Evolutionary conservation across 2,888 invertebrate species (phyloP).

Genomic region (Orthosia gothica): DNA sequence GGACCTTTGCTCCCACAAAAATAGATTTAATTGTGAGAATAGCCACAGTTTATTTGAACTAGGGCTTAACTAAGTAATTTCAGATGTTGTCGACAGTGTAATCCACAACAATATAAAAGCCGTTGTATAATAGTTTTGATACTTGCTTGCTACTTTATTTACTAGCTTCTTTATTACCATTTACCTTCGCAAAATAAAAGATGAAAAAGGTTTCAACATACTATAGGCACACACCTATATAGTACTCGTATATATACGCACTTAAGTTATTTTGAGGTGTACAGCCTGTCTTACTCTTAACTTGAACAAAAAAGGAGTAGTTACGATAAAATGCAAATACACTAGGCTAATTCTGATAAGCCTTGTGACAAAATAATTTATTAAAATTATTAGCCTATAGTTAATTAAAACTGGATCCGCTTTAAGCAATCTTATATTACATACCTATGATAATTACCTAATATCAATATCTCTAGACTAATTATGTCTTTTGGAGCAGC

Average conservation of each 20-base stretch:
- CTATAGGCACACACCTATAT: no score
- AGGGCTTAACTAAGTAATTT: neutral
- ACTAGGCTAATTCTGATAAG: neutral
- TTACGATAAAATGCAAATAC: no score
- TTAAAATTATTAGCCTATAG: constrained; percentile 6
- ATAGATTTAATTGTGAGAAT: constrained; percentile 20
- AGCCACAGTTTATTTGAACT: no score
- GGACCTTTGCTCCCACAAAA: constrained; percentile 10
- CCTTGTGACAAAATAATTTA: constrained; percentile 2
- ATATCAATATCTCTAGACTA: constrained; percentile 3
- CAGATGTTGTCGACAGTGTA: neutral
- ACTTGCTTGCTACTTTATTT: constrained; percentile 7
- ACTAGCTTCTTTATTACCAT: neutral
- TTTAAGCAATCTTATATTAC: constrained; percentile 6
- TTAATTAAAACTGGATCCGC: neutral
- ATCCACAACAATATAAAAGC: neutral
- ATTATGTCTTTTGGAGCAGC: constrained; percentile 5
- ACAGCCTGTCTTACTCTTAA: no score
- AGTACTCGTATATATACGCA: no score
- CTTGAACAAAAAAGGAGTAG: neutral
- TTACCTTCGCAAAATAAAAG: neutral
- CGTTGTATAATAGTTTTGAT: constrained; percentile 19
- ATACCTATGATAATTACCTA: constrained; percentile 1
- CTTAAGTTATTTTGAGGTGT: neutral
- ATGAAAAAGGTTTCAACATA: neutral